Evolutionary conservation across 2,113 vertebrate species (phyloP).

Genomic region (Periophthalmus modestus): DNA sequence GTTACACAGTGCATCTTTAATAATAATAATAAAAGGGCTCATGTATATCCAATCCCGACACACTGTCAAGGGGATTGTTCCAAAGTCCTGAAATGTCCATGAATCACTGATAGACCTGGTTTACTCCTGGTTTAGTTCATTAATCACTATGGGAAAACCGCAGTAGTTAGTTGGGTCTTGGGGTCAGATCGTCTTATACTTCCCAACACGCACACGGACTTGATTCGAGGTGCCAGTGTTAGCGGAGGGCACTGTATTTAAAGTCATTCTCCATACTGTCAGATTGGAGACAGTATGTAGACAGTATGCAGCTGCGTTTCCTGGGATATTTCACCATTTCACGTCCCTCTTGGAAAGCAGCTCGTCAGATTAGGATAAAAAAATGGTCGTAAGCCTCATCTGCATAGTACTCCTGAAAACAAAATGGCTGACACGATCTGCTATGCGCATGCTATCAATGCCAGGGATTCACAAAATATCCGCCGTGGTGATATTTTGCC

Average conservation of each 20-base stretch:
- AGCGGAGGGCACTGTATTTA: background rate
- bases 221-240: background rate
- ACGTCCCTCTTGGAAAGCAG: background rate
- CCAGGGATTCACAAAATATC: slow-evolving; percentile 8
- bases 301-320: slow-evolving; percentile 16
- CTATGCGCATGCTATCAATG: background rate
- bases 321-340: background rate
- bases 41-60: no score
- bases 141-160: no score
- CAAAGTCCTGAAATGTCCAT: no score
- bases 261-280: slow-evolving; percentile 18
- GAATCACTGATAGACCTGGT: no score
- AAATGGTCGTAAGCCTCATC: background rate
- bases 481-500: background rate
- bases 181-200: no score
- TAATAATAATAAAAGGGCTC: no score
- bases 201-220: background rate
- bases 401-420: background rate
- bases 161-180: no score
- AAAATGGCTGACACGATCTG: background rate
- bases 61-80: no score
- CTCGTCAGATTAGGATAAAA: slow-evolving; percentile 5
- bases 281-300: slow-evolving; percentile 4
- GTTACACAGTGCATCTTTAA: background rate
- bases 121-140: background rate